These are phyloP conservation scores for Cyprinodon diabolis DNA, from an alignment of 2,797 vertebrate species.

Conservation along the genomic window DNA sequence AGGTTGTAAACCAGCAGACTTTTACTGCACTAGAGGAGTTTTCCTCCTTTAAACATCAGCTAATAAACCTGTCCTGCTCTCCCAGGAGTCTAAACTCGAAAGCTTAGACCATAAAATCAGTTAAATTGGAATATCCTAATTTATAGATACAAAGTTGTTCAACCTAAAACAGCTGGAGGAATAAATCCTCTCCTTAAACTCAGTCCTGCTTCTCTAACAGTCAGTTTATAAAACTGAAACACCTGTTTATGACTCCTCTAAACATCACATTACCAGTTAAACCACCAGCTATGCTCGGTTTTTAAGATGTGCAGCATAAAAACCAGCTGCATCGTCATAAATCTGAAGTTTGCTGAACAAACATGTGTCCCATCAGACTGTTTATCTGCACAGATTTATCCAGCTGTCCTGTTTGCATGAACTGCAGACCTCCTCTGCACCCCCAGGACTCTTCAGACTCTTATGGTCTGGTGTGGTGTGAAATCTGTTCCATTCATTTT, in stretches of 20 bases:
- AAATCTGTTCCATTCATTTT: too few relatives aligned
- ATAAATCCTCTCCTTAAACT: too few relatives aligned
- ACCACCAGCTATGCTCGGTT: not conserved
- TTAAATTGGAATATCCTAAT: not conserved
- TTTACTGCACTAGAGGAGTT: not conserved
- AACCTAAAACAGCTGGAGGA: not conserved
- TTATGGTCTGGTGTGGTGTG: too few relatives aligned
- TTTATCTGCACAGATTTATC: not conserved
- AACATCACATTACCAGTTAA: not conserved
- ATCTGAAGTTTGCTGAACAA: not conserved
- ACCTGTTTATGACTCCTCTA: not conserved
- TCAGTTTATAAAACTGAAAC: not conserved
- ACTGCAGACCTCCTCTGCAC: too few relatives aligned
- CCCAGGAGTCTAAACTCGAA: not conserved
- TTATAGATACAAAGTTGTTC: not conserved
- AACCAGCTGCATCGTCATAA: not conserved
- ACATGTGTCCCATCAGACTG: not conserved
- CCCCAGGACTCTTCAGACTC: too few relatives aligned
- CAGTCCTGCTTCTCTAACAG: not conserved
- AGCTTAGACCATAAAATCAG: not conserved
- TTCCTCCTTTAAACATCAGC: not conserved
- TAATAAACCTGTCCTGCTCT: not conserved
- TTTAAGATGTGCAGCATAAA: slow-evolving; percentile 2
- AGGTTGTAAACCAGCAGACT: not conserved
- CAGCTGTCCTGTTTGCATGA: not conserved